A percentile compares a stretch with the other conserved stretches of the same genome.
Evolutionary conservation across 2,888 invertebrate species (phyloP).

Genomic region (Pocota personata): DNA sequence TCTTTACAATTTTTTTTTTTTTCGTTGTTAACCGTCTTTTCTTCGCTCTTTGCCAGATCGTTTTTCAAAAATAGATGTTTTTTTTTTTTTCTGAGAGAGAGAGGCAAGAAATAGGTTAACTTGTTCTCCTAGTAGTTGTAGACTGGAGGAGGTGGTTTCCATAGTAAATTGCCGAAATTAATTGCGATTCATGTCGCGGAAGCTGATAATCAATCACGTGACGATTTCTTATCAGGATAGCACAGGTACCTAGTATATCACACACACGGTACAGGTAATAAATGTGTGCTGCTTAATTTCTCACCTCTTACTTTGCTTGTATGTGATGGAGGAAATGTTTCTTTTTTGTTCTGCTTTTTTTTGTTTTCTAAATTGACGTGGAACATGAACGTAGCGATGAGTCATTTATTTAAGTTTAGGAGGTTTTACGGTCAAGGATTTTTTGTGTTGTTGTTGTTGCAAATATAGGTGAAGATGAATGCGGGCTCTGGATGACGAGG

Average conservation of each 20-base stretch:
- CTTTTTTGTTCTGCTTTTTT: background rate
- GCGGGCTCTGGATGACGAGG: constrained; percentile 16
- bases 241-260: constrained; percentile 20
- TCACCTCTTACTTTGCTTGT: constrained; percentile 8
- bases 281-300: constrained; percentile 36
- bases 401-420: constrained; percentile 48
- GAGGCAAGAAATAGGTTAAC: constrained; percentile 33
- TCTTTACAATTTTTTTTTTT: constrained; percentile 14
- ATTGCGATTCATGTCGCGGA: constrained; percentile 39
- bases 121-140: background rate
- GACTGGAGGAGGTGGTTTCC: background rate
- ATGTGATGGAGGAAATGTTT: constrained; percentile 18
- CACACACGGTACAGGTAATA: constrained; percentile 3
- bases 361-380: constrained; percentile 10
- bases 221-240: constrained; percentile 48
- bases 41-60: background rate
- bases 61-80: constrained; percentile 13
- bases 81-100: background rate
- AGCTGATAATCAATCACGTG: constrained; percentile 60
- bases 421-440: constrained; percentile 56
- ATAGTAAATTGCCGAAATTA: constrained; percentile 40
- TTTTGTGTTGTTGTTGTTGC: constrained; percentile 3
- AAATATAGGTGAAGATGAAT: constrained; percentile 8
- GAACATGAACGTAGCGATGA: constrained; percentile 58
- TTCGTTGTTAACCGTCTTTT: background rate